Evolutionary conservation across 2,888 invertebrate genomes (phyloP).

Genomic region (Petrolisthes manimaculis): DNA sequence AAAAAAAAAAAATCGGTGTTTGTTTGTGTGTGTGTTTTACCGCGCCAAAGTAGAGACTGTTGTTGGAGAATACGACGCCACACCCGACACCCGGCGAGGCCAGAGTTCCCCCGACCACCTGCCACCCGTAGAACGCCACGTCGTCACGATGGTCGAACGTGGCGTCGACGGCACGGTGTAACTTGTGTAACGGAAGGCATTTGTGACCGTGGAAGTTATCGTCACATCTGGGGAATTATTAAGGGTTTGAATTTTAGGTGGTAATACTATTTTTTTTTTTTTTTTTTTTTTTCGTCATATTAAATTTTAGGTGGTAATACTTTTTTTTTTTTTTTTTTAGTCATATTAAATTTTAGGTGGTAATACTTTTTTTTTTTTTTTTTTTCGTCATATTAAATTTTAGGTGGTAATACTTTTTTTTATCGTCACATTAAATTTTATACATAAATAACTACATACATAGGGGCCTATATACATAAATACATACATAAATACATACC

Average conservation of each 20-base stretch:
- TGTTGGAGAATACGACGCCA: slow-evolving; percentile 51
- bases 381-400: no score
- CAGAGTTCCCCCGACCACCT: slow-evolving; percentile 54
- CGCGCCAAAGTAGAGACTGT: slow-evolving; percentile 62
- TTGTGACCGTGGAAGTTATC: slow-evolving; percentile 61
- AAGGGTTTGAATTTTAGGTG: no score
- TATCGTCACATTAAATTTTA: background rate
- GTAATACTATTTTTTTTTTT: no score
- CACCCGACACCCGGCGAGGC: slow-evolving; percentile 55
- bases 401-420: no score
- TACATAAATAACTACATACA: background rate
- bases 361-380: no score
- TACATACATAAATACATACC: background rate
- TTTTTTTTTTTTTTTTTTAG: no score
- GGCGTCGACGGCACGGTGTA: slow-evolving; percentile 51
- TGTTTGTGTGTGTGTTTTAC: slow-evolving; percentile 31
- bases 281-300: no score
- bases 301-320: no score
- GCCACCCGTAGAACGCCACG: slow-evolving; percentile 35
- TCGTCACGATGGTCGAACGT: slow-evolving; percentile 54
- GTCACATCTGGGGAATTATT: slow-evolving; percentile 46
- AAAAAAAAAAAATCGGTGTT: no score
- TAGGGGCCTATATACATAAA: background rate
- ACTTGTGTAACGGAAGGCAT: slow-evolving; percentile 62
- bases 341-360: no score